These are phyloP conservation scores for Rhimphoctona megacephalus DNA, from an alignment of 2,888 invertebrate genomes.

Conservation along the genomic window DNA sequence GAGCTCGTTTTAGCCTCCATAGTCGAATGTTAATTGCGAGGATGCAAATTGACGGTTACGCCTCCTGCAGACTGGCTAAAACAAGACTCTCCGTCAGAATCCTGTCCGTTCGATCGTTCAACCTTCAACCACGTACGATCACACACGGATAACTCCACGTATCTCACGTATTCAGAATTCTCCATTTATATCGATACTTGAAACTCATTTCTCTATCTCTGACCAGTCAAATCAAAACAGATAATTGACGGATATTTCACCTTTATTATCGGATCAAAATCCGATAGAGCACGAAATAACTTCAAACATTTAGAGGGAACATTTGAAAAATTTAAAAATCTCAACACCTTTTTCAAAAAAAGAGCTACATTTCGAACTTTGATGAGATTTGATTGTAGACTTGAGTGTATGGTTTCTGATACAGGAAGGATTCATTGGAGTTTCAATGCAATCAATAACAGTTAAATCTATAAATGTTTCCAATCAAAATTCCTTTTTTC, in stretches of 20 bases:
- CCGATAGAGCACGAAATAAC: background rate
- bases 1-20: constrained; percentile 62
- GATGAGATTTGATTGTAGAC: background rate
- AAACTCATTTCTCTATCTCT: background rate
- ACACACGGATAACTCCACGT: constrained; percentile 29
- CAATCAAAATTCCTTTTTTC: background rate
- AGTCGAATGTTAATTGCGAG: constrained; percentile 77
- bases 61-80: constrained; percentile 67
- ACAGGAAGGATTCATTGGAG: background rate
- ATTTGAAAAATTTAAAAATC: background rate
- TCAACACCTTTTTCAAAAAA: background rate
- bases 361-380: background rate
- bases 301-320: background rate
- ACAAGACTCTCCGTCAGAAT: constrained; percentile 45
- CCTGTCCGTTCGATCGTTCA: constrained; percentile 60
- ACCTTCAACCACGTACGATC: constrained; percentile 46
- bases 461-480: background rate
- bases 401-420: background rate
- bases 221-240: background rate
- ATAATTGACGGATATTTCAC: background rate
- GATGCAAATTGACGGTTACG: constrained; percentile 78
- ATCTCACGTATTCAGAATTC: constrained; percentile 4
- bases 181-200: constrained; percentile 13
- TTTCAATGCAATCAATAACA: background rate
- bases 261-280: background rate